Evolutionary conservation across 2,888 invertebrate genomes (phyloP).

Genomic region (Matsumyia berberina): DNA sequence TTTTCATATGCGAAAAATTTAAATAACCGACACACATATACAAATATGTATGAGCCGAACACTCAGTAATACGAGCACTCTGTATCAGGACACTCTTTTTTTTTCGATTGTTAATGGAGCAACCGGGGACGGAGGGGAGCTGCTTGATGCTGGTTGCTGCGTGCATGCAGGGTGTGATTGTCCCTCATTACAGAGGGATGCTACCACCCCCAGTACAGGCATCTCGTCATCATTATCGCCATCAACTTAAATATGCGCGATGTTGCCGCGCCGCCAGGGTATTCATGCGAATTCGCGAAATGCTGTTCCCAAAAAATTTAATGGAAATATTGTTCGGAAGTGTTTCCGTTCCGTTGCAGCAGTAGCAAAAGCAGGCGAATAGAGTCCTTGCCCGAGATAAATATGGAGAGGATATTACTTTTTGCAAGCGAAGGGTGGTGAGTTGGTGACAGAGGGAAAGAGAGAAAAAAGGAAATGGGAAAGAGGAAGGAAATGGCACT

Average conservation of each 20-base stretch:
- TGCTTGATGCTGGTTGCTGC: constrained; percentile 16
- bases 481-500: constrained; percentile 65
- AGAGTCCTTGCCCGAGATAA: constrained; percentile 65
- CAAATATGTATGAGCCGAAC: constrained; percentile 6
- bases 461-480: constrained; percentile 16
- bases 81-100: no score
- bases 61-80: no score
- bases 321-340: constrained; percentile 69
- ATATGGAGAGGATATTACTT: constrained; percentile 66
- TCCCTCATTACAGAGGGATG: constrained; percentile 55
- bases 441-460: no score
- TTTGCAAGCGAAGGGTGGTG: constrained; percentile 23
- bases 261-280: constrained; percentile 35
- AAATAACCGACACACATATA: constrained; percentile 50
- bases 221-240: constrained; percentile 60
- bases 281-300: constrained; percentile 68
- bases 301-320: constrained; percentile 62
- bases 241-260: constrained; percentile 62
- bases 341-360: constrained; percentile 61
- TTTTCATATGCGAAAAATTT: constrained; percentile 57
- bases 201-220: constrained; percentile 5
- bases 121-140: constrained; percentile 10
- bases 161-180: constrained; percentile 49
- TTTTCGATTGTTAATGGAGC: constrained; percentile 56
- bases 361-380: constrained; percentile 7